A percentile compares a stretch with the other conserved stretches of the same genome.
Conservation (phyloP, 2,797 vertebrate species). For the Ceyx erithaca region DNA sequence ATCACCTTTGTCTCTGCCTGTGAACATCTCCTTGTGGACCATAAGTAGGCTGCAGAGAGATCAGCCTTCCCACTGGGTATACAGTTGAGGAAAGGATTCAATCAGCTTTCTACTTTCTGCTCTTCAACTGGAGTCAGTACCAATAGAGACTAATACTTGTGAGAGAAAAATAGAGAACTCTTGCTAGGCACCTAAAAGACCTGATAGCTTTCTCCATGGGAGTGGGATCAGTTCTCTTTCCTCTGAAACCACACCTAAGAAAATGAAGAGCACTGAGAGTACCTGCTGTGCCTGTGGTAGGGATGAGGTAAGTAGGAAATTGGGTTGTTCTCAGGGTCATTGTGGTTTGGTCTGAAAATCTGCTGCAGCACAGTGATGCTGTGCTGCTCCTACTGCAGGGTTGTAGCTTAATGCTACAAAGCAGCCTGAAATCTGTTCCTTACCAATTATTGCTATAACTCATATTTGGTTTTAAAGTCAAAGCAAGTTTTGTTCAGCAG, state of each 20-base stretch:
- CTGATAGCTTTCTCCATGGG: rapidly evolving
- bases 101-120: background rate
- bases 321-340: background rate
- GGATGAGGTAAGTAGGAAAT: background rate
- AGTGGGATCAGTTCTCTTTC: background rate
- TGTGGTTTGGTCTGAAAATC: background rate
- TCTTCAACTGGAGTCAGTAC: background rate
- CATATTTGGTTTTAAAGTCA: background rate
- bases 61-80: background rate
- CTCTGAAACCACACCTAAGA: background rate
- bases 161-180: background rate
- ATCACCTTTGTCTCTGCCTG: background rate
- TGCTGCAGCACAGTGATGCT: background rate
- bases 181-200: background rate
- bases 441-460: background rate
- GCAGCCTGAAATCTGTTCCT: background rate
- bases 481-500: background rate
- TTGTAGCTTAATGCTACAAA: background rate
- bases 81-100: background rate
- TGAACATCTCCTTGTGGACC: background rate
- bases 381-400: background rate
- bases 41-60: background rate
- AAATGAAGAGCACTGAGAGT: background rate
- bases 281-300: background rate
- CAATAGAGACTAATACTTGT: background rate